phyloP scores from a whole-genome alignment of 2,113 vertebrate genomes.

The Sciurus niger region DNA sequence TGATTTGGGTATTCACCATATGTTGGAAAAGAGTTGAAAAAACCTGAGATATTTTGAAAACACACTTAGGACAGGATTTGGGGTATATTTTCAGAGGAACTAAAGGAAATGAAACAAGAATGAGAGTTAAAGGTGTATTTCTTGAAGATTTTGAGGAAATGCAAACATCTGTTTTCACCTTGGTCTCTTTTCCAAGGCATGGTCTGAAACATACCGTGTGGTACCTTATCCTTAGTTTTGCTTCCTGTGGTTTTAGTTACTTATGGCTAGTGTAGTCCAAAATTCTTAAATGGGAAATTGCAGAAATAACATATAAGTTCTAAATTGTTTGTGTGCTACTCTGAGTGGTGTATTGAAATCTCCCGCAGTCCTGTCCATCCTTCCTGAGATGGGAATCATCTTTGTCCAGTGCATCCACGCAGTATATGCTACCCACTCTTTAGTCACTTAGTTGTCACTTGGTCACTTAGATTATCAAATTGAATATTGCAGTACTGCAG shows the following conservation, averaged over 20 bases:
- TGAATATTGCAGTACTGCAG: background rate
- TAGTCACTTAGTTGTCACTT: background rate
- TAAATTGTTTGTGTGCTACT: no score
- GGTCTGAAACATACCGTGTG: background rate
- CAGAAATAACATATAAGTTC: background rate
- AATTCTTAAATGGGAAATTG: background rate
- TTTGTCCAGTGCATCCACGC: no score
- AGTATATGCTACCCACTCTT: background rate
- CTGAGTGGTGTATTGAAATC: background rate
- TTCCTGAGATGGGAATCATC: background rate
- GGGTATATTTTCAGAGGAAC: background rate
- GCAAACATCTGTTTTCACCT: background rate
- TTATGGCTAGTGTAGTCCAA: background rate
- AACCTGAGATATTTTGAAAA: background rate
- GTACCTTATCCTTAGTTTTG: background rate
- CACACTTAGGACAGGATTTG: background rate
- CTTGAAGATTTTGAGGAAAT: background rate
- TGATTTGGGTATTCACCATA: background rate
- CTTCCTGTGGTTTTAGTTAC: background rate
- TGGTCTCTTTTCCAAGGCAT: background rate
- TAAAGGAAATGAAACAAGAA: background rate
- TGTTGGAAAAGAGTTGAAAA: slow-evolving; percentile 6
- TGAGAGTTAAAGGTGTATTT: background rate
- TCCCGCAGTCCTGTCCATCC: no score
- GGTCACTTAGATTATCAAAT: background rate